A percentile compares a stretch with the other conserved stretches of the same genome.
Evolutionary conservation across 2,797 vertebrate genomes (phyloP).

Genomic region (Thamnophis elegans): DNA sequence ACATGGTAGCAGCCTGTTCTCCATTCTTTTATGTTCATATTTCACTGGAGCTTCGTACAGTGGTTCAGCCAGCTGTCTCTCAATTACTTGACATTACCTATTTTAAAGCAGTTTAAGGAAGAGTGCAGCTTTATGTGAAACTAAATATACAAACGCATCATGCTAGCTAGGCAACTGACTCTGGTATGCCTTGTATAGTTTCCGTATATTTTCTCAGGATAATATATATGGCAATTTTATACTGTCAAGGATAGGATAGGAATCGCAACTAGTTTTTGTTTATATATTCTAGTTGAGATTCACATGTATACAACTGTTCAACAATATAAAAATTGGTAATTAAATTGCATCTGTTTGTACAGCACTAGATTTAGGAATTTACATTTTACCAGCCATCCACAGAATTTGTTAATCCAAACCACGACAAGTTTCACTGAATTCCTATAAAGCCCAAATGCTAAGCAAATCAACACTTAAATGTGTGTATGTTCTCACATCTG

Average conservation of each 20-base stretch:
- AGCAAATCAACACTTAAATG: constrained; percentile 63
- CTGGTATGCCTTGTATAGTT: constrained; percentile 64
- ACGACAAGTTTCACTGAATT: constrained; percentile 67
- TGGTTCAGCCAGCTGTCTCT: constrained; percentile 68
- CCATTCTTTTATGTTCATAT: constrained; percentile 53
- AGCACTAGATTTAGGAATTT: constrained; percentile 67
- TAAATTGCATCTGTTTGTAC: constrained; percentile 68
- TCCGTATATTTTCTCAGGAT: constrained; percentile 39
- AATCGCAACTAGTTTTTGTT: constrained; percentile 71
- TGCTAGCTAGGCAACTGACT: constrained; percentile 67
- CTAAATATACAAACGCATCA: constrained; percentile 69
- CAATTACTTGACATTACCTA: constrained; percentile 68
- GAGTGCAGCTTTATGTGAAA: constrained; percentile 62
- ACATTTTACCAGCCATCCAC: constrained; percentile 71
- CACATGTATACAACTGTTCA: constrained; percentile 59
- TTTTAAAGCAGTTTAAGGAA: constrained; percentile 75
- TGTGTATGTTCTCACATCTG: constrained; percentile 63
- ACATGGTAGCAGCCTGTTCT: constrained; percentile 57
- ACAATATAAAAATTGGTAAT: constrained; percentile 65
- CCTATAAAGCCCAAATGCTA: constrained; percentile 61
- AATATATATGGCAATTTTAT: constrained; percentile 61
- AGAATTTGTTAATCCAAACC: constrained; percentile 71
- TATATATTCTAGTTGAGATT: constrained; percentile 71
- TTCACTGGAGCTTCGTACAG: constrained; percentile 66
- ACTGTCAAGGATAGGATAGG: constrained; percentile 57